Evolutionary conservation across 2,797 vertebrate species (phyloP).

Genomic region (Caiman crocodilus): DNA sequence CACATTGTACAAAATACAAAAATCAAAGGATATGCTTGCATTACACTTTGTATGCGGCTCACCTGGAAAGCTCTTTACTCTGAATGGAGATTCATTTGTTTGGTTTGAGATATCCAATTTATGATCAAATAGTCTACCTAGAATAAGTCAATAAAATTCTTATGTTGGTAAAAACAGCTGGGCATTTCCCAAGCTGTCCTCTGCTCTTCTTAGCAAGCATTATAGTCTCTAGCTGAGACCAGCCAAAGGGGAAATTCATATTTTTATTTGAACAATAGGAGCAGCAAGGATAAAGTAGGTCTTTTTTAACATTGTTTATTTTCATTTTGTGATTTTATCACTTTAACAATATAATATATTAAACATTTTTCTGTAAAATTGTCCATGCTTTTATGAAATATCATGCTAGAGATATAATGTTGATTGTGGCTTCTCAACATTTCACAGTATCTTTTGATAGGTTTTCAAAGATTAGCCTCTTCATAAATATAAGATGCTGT

Average conservation of each 20-base stretch:
- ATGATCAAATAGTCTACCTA: background rate
- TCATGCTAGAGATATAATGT: background rate
- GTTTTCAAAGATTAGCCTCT: background rate
- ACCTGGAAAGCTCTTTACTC: background rate
- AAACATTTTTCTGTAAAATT: background rate
- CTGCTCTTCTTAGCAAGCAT: background rate
- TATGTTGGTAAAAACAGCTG: background rate
- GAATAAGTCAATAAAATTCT: background rate
- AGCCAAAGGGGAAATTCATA: background rate
- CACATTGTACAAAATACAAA: background rate
- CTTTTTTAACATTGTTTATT: background rate
- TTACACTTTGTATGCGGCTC: background rate
- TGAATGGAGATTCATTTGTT: background rate
- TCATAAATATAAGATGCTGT: background rate
- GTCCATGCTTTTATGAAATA: background rate
- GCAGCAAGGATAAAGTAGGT: background rate
- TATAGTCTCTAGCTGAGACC: background rate
- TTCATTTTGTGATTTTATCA: background rate
- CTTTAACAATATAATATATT: background rate
- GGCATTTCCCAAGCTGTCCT: background rate
- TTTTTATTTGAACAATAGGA: background rate
- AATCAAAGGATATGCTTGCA: background rate
- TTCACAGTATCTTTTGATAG: background rate
- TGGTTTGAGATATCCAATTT: background rate
- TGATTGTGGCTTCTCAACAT: background rate